These are phyloP conservation scores for Lasioglossum baleicum DNA, from an alignment of 1,140 invertebrate species.

Conservation along the genomic window DNA sequence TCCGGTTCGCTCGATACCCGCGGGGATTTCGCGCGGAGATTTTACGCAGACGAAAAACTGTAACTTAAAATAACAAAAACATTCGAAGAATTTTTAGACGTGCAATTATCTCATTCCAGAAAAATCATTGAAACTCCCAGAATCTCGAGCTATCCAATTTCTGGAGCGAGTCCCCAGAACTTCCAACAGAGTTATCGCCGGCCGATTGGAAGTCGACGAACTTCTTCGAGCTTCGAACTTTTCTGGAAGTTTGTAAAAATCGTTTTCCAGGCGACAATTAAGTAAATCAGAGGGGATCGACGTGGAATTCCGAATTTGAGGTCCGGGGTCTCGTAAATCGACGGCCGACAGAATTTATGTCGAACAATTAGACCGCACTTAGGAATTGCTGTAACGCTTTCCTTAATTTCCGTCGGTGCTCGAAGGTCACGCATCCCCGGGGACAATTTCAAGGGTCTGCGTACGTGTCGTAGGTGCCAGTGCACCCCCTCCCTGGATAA, in stretches of 20 bases:
- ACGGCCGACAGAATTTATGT: background rate
- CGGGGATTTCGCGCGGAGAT: no score
- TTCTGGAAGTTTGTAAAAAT: background rate
- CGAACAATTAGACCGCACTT: conserved; percentile 29
- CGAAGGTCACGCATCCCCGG: conserved; percentile 28
- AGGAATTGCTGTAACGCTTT: conserved; percentile 16
- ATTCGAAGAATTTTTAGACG: no score
- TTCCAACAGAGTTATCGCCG: no score
- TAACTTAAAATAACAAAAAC: no score
- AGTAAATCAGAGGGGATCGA: background rate
- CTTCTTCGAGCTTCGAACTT: background rate
- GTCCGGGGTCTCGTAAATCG: background rate
- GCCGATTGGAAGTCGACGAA: no score
- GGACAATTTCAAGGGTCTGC: conserved; percentile 39
- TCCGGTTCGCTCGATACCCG: no score
- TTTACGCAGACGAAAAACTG: no score
- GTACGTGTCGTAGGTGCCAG: conserved; percentile 12
- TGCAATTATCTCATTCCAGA: no score
- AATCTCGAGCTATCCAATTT: no score
- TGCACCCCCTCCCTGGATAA: conserved; percentile 5
- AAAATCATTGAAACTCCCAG: no score
- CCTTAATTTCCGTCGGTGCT: conserved; percentile 24
- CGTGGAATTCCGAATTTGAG: background rate
- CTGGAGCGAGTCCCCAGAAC: no score
- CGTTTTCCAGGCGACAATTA: background rate